Evolutionary conservation across 1,140 invertebrate species (phyloP).

Genomic region (Temnothorax longispinosus): DNA sequence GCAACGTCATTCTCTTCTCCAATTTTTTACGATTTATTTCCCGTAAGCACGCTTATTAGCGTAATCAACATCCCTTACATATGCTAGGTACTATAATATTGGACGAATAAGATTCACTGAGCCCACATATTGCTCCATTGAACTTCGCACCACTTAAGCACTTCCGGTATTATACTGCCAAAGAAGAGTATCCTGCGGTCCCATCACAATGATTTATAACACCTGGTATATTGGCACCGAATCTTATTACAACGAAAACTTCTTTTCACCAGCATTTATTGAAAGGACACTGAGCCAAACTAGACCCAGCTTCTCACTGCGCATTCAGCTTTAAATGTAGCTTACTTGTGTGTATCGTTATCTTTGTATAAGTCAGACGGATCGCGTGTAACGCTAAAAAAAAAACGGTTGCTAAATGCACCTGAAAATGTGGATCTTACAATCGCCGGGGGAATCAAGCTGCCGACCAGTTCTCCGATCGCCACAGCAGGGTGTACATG

Average conservation of each 20-base stretch:
- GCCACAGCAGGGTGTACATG: slow-evolving; percentile 91
- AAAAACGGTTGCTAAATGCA: background rate
- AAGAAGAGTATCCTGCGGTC: background rate
- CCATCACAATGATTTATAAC: background rate
- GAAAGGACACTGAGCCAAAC: background rate
- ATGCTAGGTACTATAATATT: slow-evolving; percentile 62
- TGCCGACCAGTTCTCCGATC: slow-evolving; percentile 90
- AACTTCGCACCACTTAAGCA: slow-evolving; percentile 67
- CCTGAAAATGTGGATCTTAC: slow-evolving; percentile 9
- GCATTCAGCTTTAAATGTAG: background rate
- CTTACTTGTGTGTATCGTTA: background rate
- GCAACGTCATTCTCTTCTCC: background rate
- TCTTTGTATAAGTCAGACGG: background rate
- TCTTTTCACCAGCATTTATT: background rate
- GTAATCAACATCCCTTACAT: slow-evolving; percentile 22
- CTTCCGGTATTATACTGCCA: slow-evolving; percentile 51
- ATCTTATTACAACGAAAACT: background rate
- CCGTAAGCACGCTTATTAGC: background rate
- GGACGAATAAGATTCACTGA: slow-evolving; percentile 72
- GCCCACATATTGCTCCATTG: slow-evolving; percentile 28
- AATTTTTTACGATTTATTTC: background rate
- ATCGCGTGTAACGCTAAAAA: background rate
- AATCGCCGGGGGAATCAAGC: slow-evolving; percentile 80
- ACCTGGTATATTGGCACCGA: slow-evolving; percentile 15
- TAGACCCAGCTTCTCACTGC: background rate